phyloP scores from a whole-genome alignment of 2,888 invertebrate genomes.

The Drosophila anomalata region DNA sequence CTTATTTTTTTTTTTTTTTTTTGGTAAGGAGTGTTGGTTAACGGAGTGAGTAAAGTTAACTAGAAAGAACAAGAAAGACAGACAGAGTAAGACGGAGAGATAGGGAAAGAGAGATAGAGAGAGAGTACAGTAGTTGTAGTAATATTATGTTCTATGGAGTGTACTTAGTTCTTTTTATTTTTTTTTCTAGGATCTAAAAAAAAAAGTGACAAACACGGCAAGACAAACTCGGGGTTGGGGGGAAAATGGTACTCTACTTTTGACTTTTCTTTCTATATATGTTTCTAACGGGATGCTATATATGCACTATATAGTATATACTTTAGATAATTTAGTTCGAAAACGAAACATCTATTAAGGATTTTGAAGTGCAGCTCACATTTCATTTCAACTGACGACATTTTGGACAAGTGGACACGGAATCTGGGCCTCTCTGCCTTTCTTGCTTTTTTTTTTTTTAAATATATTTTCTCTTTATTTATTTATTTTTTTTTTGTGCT shows the following conservation, averaged over 20 bases:
- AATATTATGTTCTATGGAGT: slow-evolving; percentile 4
- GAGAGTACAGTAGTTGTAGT: slow-evolving; percentile 17
- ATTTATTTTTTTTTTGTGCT: slow-evolving; percentile 10
- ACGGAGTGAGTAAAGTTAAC: slow-evolving; percentile 36
- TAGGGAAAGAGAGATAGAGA: slow-evolving; percentile 18
- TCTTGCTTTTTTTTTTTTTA: slow-evolving; percentile 21
- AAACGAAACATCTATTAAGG: slow-evolving; percentile 36
- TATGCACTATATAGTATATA: slow-evolving; percentile 23
- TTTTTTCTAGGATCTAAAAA: slow-evolving; percentile 29
- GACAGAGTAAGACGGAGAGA: slow-evolving; percentile 9
- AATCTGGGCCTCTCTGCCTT: slow-evolving; percentile 33
- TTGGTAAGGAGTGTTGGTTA: slow-evolving; percentile 21
- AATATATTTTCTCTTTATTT: not conserved
- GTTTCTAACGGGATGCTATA: slow-evolving; percentile 32
- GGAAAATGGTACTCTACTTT: not conserved
- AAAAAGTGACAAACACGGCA: slow-evolving; percentile 24
- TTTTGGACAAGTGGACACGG: slow-evolving; percentile 53
- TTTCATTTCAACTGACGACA: slow-evolving; percentile 68
- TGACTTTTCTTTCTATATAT: no score
- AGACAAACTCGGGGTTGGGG: slow-evolving; percentile 7
- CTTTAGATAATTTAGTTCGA: slow-evolving; percentile 16
- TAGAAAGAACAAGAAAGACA: slow-evolving; percentile 26
- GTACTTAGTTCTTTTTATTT: no score
- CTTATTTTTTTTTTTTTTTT: slow-evolving; percentile 12
- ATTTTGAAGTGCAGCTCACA: slow-evolving; percentile 58